phyloP scores from a whole-genome alignment of 2,113 vertebrate genomes.

The Phrynosoma blainvillii region DNA sequence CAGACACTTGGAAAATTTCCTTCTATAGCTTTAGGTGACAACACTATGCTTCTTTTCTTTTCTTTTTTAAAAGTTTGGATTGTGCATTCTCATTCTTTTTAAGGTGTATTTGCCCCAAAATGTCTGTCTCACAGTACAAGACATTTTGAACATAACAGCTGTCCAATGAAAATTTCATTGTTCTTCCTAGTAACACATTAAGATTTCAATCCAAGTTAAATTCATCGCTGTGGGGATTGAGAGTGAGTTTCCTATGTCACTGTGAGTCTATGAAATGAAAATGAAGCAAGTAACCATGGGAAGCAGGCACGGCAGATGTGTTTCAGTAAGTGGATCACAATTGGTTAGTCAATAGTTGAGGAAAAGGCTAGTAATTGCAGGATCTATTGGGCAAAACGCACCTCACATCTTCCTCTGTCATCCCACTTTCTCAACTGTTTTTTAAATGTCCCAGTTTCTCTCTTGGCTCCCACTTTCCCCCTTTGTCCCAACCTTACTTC shows the following conservation, averaged over 20 bases:
- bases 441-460: too few relatives aligned
- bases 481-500: too few relatives aligned
- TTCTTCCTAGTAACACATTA: slow-evolving; percentile 39
- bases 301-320: fast-evolving
- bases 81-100: slow-evolving; percentile 22
- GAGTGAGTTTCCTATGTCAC: slow-evolving; percentile 39
- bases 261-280: slow-evolving; percentile 29
- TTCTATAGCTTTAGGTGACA: slow-evolving; percentile 47
- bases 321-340: fast-evolving
- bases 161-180: slow-evolving; percentile 61
- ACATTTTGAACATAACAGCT: slow-evolving; percentile 36
- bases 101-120: slow-evolving; percentile 23
- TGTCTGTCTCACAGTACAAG: slow-evolving; percentile 27
- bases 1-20: slow-evolving; percentile 45
- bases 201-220: slow-evolving; percentile 49
- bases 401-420: too few relatives aligned
- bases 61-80: slow-evolving; percentile 34
- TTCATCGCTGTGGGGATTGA: slow-evolving; percentile 12
- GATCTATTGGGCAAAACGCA: fast-evolving
- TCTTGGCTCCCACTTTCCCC: too few relatives aligned
- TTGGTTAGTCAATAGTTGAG: neutral
- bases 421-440: too few relatives aligned
- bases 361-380: neutral
- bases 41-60: slow-evolving; percentile 33
- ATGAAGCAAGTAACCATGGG: neutral